phyloP scores from a whole-genome alignment of 2,113 vertebrate species.

The Cyprinodon tularosa region DNA sequence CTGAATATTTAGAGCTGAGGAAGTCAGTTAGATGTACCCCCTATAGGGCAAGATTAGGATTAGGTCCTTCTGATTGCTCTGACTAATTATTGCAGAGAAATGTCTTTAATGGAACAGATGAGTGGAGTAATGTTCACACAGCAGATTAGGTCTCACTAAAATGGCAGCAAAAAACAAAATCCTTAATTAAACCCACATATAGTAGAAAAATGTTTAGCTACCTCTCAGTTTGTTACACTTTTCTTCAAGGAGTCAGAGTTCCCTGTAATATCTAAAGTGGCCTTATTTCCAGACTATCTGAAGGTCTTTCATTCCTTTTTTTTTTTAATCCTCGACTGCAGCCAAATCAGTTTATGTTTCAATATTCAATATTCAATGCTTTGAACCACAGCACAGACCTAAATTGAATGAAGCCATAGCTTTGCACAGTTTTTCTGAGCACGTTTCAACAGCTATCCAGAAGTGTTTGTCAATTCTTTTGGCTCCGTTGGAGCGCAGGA shows the following conservation, averaged over 20 bases:
- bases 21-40: too few relatives aligned
- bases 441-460: too few relatives aligned
- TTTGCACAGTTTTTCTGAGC: too few relatives aligned
- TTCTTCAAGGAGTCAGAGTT: background rate
- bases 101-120: background rate
- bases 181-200: too few relatives aligned
- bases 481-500: too few relatives aligned
- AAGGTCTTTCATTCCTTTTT: background rate
- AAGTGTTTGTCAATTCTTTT: too few relatives aligned
- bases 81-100: constrained; percentile 34
- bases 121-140: background rate
- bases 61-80: constrained; percentile 41
- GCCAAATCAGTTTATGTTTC: background rate
- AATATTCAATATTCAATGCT: background rate
- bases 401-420: too few relatives aligned
- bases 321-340: background rate
- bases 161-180: too few relatives aligned
- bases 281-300: background rate
- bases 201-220: background rate
- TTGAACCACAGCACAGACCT: too few relatives aligned
- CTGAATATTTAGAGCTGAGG: too few relatives aligned
- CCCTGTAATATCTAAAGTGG: background rate
- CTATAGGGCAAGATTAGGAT: too few relatives aligned
- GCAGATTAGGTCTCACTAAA: too few relatives aligned
- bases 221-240: background rate